These are phyloP conservation scores for Mylabris sibirica DNA, from an alignment of 2,888 invertebrate genomes.

Conservation along the genomic window DNA sequence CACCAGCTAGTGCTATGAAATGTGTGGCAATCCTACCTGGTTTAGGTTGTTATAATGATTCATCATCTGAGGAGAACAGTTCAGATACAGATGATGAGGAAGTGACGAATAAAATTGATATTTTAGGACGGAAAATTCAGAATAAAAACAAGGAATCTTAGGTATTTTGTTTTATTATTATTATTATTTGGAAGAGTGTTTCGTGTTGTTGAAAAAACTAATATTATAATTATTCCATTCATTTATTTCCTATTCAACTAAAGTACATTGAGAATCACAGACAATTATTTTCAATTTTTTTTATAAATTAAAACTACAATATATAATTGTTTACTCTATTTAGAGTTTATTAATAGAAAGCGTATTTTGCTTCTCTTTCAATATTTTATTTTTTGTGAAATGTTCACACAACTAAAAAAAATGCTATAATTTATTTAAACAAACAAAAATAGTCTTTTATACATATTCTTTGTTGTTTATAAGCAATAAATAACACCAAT, in stretches of 20 bases:
- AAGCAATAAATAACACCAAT: slow-evolving; percentile 11
- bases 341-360: slow-evolving; percentile 25
- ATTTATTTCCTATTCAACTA: slow-evolving; percentile 16
- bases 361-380: slow-evolving; percentile 29
- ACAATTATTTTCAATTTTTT: slow-evolving; percentile 22
- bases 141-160: slow-evolving; percentile 32
- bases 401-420: slow-evolving; percentile 15
- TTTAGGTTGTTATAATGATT: slow-evolving; percentile 79
- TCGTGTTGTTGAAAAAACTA: too few species aligned
- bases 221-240: neutral
- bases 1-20: slow-evolving; percentile 62
- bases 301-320: slow-evolving; percentile 20
- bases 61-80: slow-evolving; percentile 72
- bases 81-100: slow-evolving; percentile 69
- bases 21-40: slow-evolving; percentile 86
- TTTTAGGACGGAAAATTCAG: slow-evolving; percentile 47
- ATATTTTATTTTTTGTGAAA: neutral
- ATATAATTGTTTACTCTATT: slow-evolving; percentile 15
- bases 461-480: neutral
- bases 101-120: slow-evolving; percentile 39
- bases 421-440: slow-evolving; percentile 9
- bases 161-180: neutral
- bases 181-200: neutral
- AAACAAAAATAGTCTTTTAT: neutral
- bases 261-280: slow-evolving; percentile 29